A percentile compares a stretch with the other conserved stretches of the same genome.
Evolutionary conservation across 2,888 invertebrate species (phyloP).

Genomic region (Pterostichus niger): DNA sequence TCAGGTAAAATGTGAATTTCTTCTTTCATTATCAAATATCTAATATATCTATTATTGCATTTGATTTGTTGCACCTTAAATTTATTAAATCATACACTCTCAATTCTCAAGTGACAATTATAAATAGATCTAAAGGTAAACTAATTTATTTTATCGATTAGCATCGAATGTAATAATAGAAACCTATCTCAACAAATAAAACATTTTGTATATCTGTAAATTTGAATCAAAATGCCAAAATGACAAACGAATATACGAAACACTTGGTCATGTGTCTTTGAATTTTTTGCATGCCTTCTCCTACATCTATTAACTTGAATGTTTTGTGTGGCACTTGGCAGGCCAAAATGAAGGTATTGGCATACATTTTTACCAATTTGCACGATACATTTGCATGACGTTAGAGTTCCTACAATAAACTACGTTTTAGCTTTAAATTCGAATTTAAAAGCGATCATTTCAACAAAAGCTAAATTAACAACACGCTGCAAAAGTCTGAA

Average conservation of each 20-base stretch:
- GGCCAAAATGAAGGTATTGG: conserved; percentile 84
- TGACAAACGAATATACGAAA: conserved; percentile 50
- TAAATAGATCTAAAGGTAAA: conserved; percentile 29
- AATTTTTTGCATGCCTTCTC: conserved; percentile 83
- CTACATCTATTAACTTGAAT: conserved; percentile 85
- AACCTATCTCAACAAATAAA: conserved; percentile 20
- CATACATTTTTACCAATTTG: conserved; percentile 76
- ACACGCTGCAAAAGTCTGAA: neutral
- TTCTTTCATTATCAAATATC: conserved; percentile 68
- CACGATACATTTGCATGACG: conserved; percentile 72
- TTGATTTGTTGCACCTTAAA: conserved; percentile 59
- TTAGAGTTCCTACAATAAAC: neutral
- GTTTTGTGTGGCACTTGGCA: conserved; percentile 86
- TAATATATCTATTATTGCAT: conserved; percentile 66
- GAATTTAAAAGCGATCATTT: neutral
- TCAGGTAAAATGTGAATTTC: conserved; percentile 82
- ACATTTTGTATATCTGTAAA: conserved; percentile 18
- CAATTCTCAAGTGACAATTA: conserved; percentile 26
- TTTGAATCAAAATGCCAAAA: conserved; percentile 48
- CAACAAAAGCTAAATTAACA: neutral
- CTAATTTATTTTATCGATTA: conserved; percentile 22
- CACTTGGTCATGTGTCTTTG: conserved; percentile 67
- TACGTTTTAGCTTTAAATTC: conserved; percentile 30
- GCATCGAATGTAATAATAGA: conserved; percentile 66
- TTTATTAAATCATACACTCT: conserved; percentile 36